Evolutionary conservation across 2,888 invertebrate species (phyloP), one percentile per base, ranked within the genome.

Genomic region (Parelbella ahira): DNA sequence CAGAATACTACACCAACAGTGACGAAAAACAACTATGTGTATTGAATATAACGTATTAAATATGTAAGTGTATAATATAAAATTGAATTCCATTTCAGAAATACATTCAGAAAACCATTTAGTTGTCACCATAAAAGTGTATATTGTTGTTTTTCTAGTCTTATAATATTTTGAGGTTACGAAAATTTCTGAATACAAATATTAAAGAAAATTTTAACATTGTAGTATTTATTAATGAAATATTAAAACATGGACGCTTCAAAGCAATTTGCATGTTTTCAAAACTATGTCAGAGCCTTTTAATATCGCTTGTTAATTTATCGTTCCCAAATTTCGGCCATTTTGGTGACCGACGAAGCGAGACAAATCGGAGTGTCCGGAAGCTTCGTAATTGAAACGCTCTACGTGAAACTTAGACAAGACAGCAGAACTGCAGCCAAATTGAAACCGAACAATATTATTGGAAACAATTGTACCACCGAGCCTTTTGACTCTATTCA

Each of bases 401-500:
- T 58, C 72, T 54, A 64, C 68, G 53, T 63, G 66, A 68, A 58
- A 59, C 58, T 56, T 51, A 47, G 52, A 60, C 48, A 51, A 61
- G 60, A 68, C 65, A 71, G 71, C 57, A 54, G 58, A 66, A 60
- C 64, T 61, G 61, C 63, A 69, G 65, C 67, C 56, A 63, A 65
- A 63, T 64, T 64, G 56, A 56, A 61, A 65, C 70, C 65, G 63
- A 65, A 69, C 65, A 58, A 59, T 60, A 63, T 69, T 57, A 62
- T 68, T 58, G 50, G 54, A 55, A 65, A 71, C 70, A 72, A 73
- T 73, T 55, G 60, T 56, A 60, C 67, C 63, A 67, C 72, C 66
- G 65, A 72, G 61, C 56, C 60, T 68, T 74, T 71, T 68, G 58
- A 50, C 57, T 42, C 56, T 48, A 63, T 70, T 67, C 60, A 65